Evolutionary conservation across 2,797 vertebrate genomes (phyloP).

Genomic region (Oreonectes daqikongensis): DNA sequence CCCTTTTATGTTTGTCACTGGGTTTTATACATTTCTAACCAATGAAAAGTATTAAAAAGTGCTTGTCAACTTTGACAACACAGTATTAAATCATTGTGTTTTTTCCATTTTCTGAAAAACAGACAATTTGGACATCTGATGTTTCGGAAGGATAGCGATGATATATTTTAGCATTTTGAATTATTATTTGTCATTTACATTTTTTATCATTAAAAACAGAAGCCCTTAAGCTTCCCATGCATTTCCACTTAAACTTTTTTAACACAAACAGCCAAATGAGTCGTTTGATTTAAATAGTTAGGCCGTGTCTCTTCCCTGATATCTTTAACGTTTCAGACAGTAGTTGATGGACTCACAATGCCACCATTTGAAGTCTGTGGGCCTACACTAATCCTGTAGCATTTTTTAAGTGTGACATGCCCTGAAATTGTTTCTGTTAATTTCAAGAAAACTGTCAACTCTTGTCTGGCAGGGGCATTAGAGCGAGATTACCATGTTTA

Average conservation of each 20-base stretch:
- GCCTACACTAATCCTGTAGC: not conserved
- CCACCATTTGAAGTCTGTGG: not conserved
- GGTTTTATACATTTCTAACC: too few species aligned
- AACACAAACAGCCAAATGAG: not conserved
- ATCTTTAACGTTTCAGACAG: not conserved
- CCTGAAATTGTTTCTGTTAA: conserved; percentile 25
- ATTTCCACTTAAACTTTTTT: not conserved
- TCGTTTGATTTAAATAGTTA: not conserved
- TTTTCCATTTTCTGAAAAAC: too few species aligned
- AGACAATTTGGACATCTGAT: too few species aligned
- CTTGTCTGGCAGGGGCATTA: not conserved
- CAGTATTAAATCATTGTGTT: too few species aligned
- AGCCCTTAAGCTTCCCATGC: not conserved
- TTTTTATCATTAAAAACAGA: not conserved
- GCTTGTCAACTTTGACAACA: too few species aligned
- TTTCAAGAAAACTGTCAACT: conserved; percentile 22
- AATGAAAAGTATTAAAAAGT: too few species aligned
- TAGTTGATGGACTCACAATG: not conserved
- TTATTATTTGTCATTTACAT: not conserved
- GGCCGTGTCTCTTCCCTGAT: not conserved
- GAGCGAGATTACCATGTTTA: conserved; percentile 31
- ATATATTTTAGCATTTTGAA: not conserved
- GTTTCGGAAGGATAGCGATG: too few species aligned
- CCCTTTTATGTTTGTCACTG: too few species aligned
- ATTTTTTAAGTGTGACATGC: not conserved